phyloP scores from a whole-genome alignment of 1,140 invertebrate genomes.

The Bombus vancouverensis region DNA sequence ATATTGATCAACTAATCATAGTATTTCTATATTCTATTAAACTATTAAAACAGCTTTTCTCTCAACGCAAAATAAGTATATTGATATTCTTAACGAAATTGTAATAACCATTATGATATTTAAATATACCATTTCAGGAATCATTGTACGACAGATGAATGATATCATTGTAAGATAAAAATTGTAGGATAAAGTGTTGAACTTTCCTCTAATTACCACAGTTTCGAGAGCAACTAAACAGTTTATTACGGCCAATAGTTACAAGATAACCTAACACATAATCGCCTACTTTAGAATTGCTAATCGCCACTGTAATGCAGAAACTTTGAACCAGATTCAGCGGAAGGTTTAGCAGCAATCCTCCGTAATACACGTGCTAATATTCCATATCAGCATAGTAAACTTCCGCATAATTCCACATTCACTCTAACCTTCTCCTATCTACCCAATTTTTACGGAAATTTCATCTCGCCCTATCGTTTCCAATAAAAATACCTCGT shows the following conservation, averaged over 20 bases:
- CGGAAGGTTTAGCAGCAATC: neutral
- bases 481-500: neutral
- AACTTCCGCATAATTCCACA: neutral
- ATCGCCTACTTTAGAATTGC: neutral
- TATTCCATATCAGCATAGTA: neutral
- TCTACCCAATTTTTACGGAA: neutral
- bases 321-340: neutral
- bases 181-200: neutral
- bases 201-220: neutral
- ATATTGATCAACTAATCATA: neutral
- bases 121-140: too few relatives aligned
- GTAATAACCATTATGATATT: too few relatives aligned
- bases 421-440: neutral
- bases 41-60: too few relatives aligned
- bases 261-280: neutral
- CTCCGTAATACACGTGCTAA: neutral
- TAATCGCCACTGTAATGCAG: neutral
- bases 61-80: too few relatives aligned
- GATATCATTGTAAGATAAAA: too few relatives aligned
- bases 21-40: too few relatives aligned
- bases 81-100: too few relatives aligned
- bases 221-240: neutral
- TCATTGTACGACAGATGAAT: too few relatives aligned
- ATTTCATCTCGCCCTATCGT: neutral
- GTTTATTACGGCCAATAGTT: neutral